Base-by-base conservation (phyloP, 1,140 invertebrate species). In the Calliopsis andreniformis region DNA sequence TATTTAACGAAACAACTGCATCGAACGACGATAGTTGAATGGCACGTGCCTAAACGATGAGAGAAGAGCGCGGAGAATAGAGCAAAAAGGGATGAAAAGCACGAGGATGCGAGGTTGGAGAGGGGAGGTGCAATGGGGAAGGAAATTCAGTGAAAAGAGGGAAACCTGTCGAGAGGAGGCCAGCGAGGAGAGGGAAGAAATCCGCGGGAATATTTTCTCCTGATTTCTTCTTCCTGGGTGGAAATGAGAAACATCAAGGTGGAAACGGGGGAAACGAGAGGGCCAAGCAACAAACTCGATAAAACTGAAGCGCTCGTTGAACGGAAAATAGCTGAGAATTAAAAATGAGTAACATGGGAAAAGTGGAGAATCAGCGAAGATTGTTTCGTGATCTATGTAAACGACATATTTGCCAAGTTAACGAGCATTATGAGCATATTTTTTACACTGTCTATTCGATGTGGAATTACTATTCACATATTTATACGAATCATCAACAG, bases 21-120 rank as follows among this genome's bases (percentile, higher is more conserved):
- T 76, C 67, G 73, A 61, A 76, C 67, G 45, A 62, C 73, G 67
- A 56, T 67, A 76, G 73, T 66, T 76, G 73, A 76, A 76, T 47
- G 73, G 73, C 73, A 76, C 73, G 73, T 76, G 73, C 73, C 66
- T 70, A 51, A 59, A 61, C 16, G 73, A 66, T 76, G 73, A 76
- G 70, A 76, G 73, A 66, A 76, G 73, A 76, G 28, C 63, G 63
- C 72, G 72, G 56, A 42, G 63, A 76, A 68, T 55, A 20, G 64
- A n/a, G 66, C 66, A 70, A 59, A 76, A 61, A 68, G 42, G 53
- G 35, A 53, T 73, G 70, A 66, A 66, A 73, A 73, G 61, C 70
- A 32, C 69, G 68, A 62, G 58, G 18, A 62, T 62, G 59, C 16
- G 39, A 23, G 35, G 5, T 4, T 12, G 5, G 14, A 4, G 16